phyloP scores from a whole-genome alignment of 2,797 vertebrate species.

The Myotis findleyi region DNA sequence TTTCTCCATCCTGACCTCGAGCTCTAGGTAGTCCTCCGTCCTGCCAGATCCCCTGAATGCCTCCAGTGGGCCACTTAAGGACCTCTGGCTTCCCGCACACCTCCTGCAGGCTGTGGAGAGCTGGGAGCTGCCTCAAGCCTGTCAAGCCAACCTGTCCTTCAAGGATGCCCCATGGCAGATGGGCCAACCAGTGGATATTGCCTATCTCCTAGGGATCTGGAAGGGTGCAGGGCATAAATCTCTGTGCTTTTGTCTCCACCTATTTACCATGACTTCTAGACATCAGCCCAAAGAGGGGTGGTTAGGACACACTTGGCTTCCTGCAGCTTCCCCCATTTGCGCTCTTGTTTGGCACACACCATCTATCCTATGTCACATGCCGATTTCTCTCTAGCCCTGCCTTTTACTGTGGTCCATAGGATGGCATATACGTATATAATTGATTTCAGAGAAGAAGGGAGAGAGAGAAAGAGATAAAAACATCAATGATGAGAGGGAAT shows the following conservation, averaged over 20 bases:
- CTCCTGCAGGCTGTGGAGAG: neutral
- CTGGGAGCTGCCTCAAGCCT: neutral
- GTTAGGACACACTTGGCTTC: accelerated
- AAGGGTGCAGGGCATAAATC: no score
- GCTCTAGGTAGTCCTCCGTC: neutral
- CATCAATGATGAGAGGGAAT: no score
- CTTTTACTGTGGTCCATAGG: neutral
- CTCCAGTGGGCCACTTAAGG: neutral
- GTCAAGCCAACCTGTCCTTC: neutral
- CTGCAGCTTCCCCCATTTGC: neutral
- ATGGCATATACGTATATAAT: no score
- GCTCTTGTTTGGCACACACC: neutral
- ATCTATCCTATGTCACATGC: neutral
- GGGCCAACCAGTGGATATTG: neutral
- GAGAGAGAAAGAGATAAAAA: no score
- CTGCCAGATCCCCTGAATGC: neutral
- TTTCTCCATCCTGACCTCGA: neutral
- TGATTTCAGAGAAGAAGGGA: no score
- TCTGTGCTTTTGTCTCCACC: neutral
- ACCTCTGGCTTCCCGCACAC: neutral
- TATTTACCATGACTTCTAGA: neutral
- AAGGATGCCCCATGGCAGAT: neutral
- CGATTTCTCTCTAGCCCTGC: neutral
- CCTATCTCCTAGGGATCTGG: neutral
- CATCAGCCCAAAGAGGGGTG: neutral